phyloP scores from a whole-genome alignment of 2,888 invertebrate species.

The Calliopum simillimum region DNA sequence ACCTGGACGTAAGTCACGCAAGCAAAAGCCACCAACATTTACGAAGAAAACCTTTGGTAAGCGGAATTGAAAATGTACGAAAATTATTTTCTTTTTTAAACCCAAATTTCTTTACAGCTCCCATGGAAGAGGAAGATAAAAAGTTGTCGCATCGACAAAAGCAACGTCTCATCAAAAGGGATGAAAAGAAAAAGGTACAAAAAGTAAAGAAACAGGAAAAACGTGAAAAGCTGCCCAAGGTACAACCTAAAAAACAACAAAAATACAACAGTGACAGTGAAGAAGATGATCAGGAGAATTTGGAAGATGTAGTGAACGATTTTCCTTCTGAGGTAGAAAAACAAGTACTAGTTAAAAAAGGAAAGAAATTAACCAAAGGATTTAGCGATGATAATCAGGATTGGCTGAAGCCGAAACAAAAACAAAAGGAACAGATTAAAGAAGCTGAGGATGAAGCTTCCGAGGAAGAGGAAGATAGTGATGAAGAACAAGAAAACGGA shows the following conservation, averaged over 20 bases:
- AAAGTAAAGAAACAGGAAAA: conserved; percentile 56
- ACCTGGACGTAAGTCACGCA: conserved; percentile 87
- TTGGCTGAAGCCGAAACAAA: conserved; percentile 75
- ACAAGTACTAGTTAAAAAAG: conserved; percentile 36
- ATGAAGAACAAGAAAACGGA: conserved; percentile 61
- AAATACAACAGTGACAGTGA: conserved; percentile 61
- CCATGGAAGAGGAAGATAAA: conserved; percentile 69
- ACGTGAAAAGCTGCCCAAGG: conserved; percentile 41
- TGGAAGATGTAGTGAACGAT: conserved; percentile 55
- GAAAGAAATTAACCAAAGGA: conserved; percentile 62
- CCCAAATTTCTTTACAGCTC: conserved; percentile 51
- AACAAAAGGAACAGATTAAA: conserved; percentile 53
- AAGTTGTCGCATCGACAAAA: conserved; percentile 79
- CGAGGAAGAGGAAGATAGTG: conserved; percentile 52
- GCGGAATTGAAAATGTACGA: conserved; percentile 21
- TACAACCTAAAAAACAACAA: conserved; percentile 47
- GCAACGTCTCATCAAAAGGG: conserved; percentile 74
- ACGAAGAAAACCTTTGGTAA: conserved; percentile 62
- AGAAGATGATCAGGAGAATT: conserved; percentile 54
- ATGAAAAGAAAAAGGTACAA: conserved; percentile 68
- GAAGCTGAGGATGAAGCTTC: conserved; percentile 54
- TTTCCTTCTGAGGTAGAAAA: background rate
- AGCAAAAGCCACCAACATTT: conserved; percentile 82
- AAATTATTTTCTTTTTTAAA: background rate
- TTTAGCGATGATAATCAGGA: conserved; percentile 79